Evolutionary conservation across 2,888 invertebrate species (phyloP), one percentile per base, ranked within the genome.

Genomic region (Chalcis sispes): DNA sequence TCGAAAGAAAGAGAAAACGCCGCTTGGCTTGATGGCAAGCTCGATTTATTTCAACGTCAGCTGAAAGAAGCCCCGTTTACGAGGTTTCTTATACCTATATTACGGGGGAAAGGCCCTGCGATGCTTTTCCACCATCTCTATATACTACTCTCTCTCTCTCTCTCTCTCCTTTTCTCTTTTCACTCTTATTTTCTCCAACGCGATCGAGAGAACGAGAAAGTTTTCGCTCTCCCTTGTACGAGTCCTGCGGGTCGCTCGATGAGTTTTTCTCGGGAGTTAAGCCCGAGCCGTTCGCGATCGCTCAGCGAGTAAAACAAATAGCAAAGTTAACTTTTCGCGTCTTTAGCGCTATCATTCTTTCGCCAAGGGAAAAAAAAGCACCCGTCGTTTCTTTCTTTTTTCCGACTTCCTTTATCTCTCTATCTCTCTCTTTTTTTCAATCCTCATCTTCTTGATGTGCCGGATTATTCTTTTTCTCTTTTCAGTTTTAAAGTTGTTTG

Each of bases 31-130:
- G 85, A 87, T 88, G 86, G 87, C 85, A 83, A 85, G 85, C 86
- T 86, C 88, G 87, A 88, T 88, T 88, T 88, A 88, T 88, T 87
- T 88, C 87, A 86, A 84, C 86, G 83, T 82, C 85, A 81, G 81
- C 81, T 86, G 86, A 86, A 84, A 86, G 27, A 77, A 81, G 86
- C 87, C 87, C 42, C 87, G 85, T 88, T 89, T 88, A 87, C 86
- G 86, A 87, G 85, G 81, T 82, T 84, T 83, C 80, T 79, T 78
- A 4, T 15, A 74, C 72, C 79, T 77, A 20, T 48, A 48, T 23
- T 4, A 13, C 27, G 0, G 5, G 54, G 15, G 27, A 15, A 10
- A 4, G 5, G 20, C 36, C 36, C 20, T 61, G 7, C 0, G 8
- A 8, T 10, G 1, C 25, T 25, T 1, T 7, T 5, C 8, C 74